Evolutionary conservation across 37 sponge, comb jelly and placozoan species (phyloP).

Genomic region (Halisarca cf. caerulea): DNA sequence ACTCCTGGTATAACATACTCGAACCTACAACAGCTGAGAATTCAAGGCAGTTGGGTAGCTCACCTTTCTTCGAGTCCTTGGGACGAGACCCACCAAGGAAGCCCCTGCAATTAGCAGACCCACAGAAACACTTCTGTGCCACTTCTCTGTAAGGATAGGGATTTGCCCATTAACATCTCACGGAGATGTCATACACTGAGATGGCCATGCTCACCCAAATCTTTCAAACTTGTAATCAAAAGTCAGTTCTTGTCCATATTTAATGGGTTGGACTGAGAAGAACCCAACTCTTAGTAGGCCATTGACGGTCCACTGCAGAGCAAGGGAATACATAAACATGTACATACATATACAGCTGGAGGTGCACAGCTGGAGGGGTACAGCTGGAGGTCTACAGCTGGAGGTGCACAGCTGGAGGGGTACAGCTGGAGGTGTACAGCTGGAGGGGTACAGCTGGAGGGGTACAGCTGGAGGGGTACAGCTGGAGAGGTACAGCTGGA

Average conservation of each 20-base stretch:
- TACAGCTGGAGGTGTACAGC: too few relatives aligned
- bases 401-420: too few relatives aligned
- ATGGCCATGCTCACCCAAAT: conserved; percentile 74
- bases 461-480: too few relatives aligned
- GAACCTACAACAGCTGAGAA: too few relatives aligned
- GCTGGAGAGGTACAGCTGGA: too few relatives aligned
- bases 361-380: too few relatives aligned
- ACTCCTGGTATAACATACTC: not conserved
- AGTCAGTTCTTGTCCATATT: conserved; percentile 80
- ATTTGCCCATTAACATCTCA: not conserved
- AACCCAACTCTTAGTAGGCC: conserved; percentile 94
- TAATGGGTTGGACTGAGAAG: conserved; percentile 75
- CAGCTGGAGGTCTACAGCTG: too few relatives aligned
- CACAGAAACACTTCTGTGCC: conserved; percentile 98
- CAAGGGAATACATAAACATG: too few relatives aligned
- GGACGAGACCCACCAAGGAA: conserved; percentile 72
- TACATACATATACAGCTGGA: too few relatives aligned
- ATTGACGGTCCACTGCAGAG: conserved; percentile 92
- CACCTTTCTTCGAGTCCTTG: conserved; percentile 40
- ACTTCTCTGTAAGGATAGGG: conserved; percentile 51
- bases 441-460: too few relatives aligned
- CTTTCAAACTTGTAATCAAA: conserved; percentile 98
- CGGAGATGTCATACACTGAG: not conserved
- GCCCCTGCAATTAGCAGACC: conserved; percentile 86
- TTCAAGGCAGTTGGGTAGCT: too few relatives aligned